Evolutionary conservation across 2,888 invertebrate species (phyloP).

Genomic region (Drosophila paranaensis): DNA sequence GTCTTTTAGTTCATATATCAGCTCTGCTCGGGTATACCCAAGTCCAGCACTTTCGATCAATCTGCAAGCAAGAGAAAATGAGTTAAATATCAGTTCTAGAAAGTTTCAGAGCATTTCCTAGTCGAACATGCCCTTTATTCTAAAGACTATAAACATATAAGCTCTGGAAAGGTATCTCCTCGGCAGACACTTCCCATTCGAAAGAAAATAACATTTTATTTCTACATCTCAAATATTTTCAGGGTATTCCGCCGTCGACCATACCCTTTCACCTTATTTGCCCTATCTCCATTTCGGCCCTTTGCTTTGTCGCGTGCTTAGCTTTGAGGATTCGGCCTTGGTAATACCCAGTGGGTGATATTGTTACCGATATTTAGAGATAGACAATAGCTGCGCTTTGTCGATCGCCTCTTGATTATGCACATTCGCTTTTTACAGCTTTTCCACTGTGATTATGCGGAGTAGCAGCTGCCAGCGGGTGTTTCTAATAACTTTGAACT

Average conservation of each 20-base stretch:
- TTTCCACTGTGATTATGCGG: not conserved
- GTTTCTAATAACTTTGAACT: constrained; percentile 5
- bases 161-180: too few species aligned
- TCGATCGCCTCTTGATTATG: constrained; percentile 17
- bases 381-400: constrained; percentile 26
- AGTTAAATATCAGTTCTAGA: too few species aligned
- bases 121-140: too few species aligned
- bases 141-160: too few species aligned
- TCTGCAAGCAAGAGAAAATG: too few species aligned
- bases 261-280: not conserved
- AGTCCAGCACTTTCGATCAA: too few species aligned
- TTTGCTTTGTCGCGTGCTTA: constrained; percentile 53
- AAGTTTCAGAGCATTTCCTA: too few species aligned
- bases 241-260: not conserved
- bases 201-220: too few species aligned
- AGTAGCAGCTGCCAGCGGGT: not conserved
- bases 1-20: too few species aligned
- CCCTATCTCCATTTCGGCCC: not conserved
- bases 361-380: constrained; percentile 24
- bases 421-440: not conserved
- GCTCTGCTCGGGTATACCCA: not conserved
- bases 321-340: constrained; percentile 22
- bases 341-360: constrained; percentile 43
- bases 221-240: too few species aligned
- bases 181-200: too few species aligned